Percentiles rank a stretch among this genome's conserved stretches.
phyloP scores from a whole-genome alignment of 1,140 invertebrate species.

The Bombus sibiricus region DNA sequence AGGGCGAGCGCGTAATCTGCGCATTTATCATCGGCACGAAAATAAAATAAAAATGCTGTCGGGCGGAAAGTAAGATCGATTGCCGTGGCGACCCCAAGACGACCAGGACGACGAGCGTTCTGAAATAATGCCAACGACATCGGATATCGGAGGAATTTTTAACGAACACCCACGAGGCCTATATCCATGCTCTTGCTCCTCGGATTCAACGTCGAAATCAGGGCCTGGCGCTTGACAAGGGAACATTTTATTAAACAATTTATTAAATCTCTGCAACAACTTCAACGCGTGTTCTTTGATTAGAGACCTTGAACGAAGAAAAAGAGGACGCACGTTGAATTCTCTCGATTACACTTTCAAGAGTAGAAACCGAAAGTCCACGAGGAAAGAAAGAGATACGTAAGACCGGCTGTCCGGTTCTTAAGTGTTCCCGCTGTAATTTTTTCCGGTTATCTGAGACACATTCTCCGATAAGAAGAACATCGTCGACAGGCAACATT shows the following conservation, averaged over 20 bases:
- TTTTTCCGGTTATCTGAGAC: slow-evolving; percentile 35
- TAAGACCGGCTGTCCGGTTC: slow-evolving; percentile 14
- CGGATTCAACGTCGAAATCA: neutral
- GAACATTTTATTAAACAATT: too few relatives aligned
- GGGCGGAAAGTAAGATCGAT: slow-evolving; percentile 51
- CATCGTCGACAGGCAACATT: slow-evolving; percentile 46
- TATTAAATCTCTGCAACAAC: too few relatives aligned
- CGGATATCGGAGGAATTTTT: slow-evolving; percentile 52
- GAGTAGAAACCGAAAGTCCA: neutral
- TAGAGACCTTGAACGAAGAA: neutral
- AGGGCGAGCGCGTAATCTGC: slow-evolving; percentile 4
- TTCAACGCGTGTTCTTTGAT: too few relatives aligned
- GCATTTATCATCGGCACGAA: slow-evolving; percentile 51
- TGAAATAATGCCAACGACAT: slow-evolving; percentile 56
- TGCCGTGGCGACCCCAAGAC: slow-evolving; percentile 17
- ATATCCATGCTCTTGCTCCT: neutral
- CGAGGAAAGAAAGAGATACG: neutral
- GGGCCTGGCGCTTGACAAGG: too few relatives aligned
- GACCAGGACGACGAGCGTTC: slow-evolving; percentile 9
- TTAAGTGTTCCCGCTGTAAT: slow-evolving; percentile 40
- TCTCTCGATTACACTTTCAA: slow-evolving; percentile 1
- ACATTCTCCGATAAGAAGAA: slow-evolving; percentile 42
- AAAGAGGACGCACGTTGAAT: neutral
- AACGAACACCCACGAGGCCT: slow-evolving; percentile 40
- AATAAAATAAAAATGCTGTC: slow-evolving; percentile 49